Base-by-base conservation (phyloP, 2,888 invertebrate genomes). In the Chrysomela aeneicollis region DNA sequence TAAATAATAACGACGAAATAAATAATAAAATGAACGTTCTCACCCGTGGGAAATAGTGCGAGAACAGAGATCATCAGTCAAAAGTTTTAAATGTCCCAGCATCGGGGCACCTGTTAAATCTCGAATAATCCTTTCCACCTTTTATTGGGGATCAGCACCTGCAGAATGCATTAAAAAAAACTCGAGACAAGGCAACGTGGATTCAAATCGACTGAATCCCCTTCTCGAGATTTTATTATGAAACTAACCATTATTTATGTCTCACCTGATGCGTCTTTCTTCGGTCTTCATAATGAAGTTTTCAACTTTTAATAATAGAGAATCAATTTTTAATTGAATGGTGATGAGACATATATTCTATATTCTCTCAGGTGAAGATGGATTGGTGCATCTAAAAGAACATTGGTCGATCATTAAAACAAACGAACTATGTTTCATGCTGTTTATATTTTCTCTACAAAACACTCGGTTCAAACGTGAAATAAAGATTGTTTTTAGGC, bases 221-320 rank as follows among this genome's bases (percentile, higher is more conserved):
- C 42, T 42, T 42, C 42, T 15, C 42, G 42, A 42, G 42, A 42
- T 42, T 42, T 42, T 42, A 42, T 42, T 42, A 42, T 42, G 42
- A 42, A 42, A 42, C 42, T 42, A 42, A 42, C 42, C 42, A 42
- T 42, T 42, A 42, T 42, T 42, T 42, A 42, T 42, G n/a, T n/a
- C 42, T 42, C 42, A 42, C 42, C 42, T 42, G 42, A 42, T 42
- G 42, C 42, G 42, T 42, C 42, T 42, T 42, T 42, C 42, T n/a
- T 42, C 42, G 42, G n/a, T 15, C 42, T 42, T 42, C 42, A 4
- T 42, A 4, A 42, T 42, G 42, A 42, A 42, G 42, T 42, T 42
- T 42, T 42, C 15, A 42, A 15, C 42, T 42, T 42, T 42, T 42
- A 42, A 42, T 42, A 42, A 42, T 42, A 42, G 42, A 15, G 15